A percentile compares a stretch with the other conserved stretches of the same genome.
phyloP scores from a whole-genome alignment of 2,888 invertebrate species.

The Morinoia aosen region DNA sequence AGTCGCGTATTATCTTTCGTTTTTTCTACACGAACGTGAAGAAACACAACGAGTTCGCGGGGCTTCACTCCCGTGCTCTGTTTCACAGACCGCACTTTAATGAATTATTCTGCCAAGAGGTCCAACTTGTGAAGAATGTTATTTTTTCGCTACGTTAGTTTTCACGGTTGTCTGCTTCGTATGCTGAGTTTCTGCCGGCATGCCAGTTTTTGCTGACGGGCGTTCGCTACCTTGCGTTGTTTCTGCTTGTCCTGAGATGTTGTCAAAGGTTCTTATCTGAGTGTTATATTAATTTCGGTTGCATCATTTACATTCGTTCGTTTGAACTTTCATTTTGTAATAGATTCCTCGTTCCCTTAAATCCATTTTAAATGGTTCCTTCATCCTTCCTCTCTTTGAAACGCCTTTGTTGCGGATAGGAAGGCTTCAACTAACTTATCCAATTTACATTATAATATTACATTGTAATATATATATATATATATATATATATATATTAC shows the following conservation, averaged over 20 bases:
- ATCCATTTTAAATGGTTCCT: too few species aligned
- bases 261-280: not conserved
- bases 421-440: too few species aligned
- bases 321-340: not conserved
- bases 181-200: not conserved
- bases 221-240: not conserved
- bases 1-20: not conserved
- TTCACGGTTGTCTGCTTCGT: slow-evolving; percentile 3
- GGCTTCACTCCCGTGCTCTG: not conserved
- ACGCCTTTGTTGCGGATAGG: too few species aligned
- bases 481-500: too few species aligned
- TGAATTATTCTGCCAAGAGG: not conserved
- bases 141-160: not conserved
- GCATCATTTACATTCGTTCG: not conserved
- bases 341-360: too few species aligned
- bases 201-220: not conserved
- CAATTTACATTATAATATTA: too few species aligned
- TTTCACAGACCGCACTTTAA: not conserved
- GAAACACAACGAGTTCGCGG: not conserved
- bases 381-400: too few species aligned
- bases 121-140: not conserved
- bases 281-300: not conserved
- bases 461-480: too few species aligned
- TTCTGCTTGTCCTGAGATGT: not conserved
- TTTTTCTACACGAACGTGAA: not conserved